phyloP scores from a whole-genome alignment of 1,140 invertebrate species.

The Drosophila sechellia region DNA sequence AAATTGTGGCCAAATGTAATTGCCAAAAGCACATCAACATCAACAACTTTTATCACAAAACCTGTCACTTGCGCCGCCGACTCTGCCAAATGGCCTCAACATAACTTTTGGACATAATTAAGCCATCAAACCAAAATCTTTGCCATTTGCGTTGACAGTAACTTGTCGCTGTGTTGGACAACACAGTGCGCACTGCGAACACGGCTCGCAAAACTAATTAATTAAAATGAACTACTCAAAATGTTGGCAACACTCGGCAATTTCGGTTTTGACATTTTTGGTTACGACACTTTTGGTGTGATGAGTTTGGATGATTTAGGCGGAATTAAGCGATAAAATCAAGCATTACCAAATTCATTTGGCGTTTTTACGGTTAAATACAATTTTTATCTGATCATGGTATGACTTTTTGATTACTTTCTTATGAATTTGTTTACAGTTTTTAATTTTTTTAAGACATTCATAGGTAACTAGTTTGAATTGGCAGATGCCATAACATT shows the following conservation, averaged over 20 bases:
- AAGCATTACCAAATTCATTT: conserved; percentile 1
- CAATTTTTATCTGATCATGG: not conserved
- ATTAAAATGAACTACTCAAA: conserved; percentile 59
- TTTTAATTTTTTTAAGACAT: not conserved
- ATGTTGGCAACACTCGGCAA: conserved; percentile 24
- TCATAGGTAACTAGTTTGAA: too few species aligned
- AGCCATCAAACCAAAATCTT: conserved; percentile 71
- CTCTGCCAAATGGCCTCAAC: conserved; percentile 57
- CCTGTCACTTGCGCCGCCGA: conserved; percentile 46
- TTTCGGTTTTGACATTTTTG: conserved; percentile 31
- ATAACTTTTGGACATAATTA: conserved; percentile 80
- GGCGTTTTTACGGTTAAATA: not conserved
- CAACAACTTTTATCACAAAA: conserved; percentile 56
- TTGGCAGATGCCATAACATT: too few species aligned
- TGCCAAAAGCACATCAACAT: conserved; percentile 47
- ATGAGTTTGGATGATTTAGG: conserved; percentile 23
- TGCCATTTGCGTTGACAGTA: conserved; percentile 78
- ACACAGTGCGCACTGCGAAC: conserved; percentile 7
- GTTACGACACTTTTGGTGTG: conserved; percentile 41
- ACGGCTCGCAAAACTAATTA: conserved; percentile 56
- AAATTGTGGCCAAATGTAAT: conserved; percentile 27
- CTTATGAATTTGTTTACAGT: not conserved
- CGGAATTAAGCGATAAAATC: conserved; percentile 6
- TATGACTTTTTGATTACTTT: not conserved
- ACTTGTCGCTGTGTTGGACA: conserved; percentile 56